These are phyloP conservation scores for Pyrrhosoma nymphula DNA, from an alignment of 2,888 invertebrate genomes.

Conservation along the genomic window DNA sequence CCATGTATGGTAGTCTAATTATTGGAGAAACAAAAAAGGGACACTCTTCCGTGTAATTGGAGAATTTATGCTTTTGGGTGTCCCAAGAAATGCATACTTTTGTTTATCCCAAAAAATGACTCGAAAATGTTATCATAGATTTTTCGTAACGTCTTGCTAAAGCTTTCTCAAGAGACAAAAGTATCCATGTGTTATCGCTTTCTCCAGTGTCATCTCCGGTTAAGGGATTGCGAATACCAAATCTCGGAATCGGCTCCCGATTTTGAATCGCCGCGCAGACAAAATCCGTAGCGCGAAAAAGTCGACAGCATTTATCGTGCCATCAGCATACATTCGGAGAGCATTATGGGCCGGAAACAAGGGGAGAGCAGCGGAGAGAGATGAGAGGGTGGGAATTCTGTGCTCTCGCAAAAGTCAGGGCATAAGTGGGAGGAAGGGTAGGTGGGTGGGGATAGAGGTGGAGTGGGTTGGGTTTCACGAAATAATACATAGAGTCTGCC, in stretches of 20 bases:
- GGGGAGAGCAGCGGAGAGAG: not conserved
- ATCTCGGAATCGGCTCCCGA: not conserved
- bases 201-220: not conserved
- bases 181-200: too few relatives aligned
- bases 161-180: too few relatives aligned
- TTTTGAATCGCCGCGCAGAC: not conserved
- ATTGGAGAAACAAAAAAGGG: too few relatives aligned
- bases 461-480: not conserved
- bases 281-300: not conserved
- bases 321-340: not conserved
- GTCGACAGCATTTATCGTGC: not conserved
- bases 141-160: too few relatives aligned
- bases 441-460: not conserved
- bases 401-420: not conserved
- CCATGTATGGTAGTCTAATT: too few relatives aligned
- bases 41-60: too few relatives aligned
- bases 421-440: not conserved
- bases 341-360: not conserved
- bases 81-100: too few relatives aligned
- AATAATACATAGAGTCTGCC: conserved; percentile 38
- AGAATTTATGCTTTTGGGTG: too few relatives aligned
- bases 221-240: not conserved
- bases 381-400: not conserved
- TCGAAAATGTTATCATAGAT: too few relatives aligned
- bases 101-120: too few relatives aligned